Base-by-base conservation (phyloP, 2,888 invertebrate genomes). In the Platycheirus rosarum region DNA sequence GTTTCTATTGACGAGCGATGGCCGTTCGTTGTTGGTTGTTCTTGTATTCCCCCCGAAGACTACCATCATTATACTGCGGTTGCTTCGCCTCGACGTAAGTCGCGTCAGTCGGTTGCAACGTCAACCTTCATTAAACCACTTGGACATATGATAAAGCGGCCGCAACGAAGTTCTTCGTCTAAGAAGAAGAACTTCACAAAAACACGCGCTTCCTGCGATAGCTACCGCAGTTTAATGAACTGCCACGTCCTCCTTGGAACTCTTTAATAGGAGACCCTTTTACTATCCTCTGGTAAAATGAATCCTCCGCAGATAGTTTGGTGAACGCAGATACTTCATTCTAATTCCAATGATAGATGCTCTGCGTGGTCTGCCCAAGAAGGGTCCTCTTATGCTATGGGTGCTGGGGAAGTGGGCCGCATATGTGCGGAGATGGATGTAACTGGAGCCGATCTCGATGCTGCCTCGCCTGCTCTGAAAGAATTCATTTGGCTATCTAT, bases 401-500 rank as follows among this genome's bases (percentile, higher is more conserved):
- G 42, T 63, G 18, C 42, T 8, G 8, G 29, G 29, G 29, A 26
- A 32, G 44, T 63, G 60, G 62, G 69, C 26, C 53, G 35, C 20
- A 23, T 49, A 55, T 32, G 8, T 23, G 23, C 3, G 44, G 44
- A 57, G 8, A 42, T 29, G 60, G 6, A 18, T 44, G 70, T 44
- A 77, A 74, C 68, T 74, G 40, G 68, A 79, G 35, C 60, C 57
- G 48, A 42, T 70, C 26, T 70, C 60, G 40, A 23, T 26, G 35
- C 55, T 63, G 37, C 48, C 66, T 82, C n/a, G 76, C 76, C 80
- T 82, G 71, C 80, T 80, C 63, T 23, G 70, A 40, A 75, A 40
- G 80, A 78, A 78, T 78, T 78, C 78, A 73, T 73, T 66, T 63
- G 71, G 55, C 77, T 82, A 77, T 82, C 82, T 82, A 73, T 82